Evolutionary conservation across 2,888 invertebrate genomes (phyloP).

Genomic region (Lottia gigantea): DNA sequence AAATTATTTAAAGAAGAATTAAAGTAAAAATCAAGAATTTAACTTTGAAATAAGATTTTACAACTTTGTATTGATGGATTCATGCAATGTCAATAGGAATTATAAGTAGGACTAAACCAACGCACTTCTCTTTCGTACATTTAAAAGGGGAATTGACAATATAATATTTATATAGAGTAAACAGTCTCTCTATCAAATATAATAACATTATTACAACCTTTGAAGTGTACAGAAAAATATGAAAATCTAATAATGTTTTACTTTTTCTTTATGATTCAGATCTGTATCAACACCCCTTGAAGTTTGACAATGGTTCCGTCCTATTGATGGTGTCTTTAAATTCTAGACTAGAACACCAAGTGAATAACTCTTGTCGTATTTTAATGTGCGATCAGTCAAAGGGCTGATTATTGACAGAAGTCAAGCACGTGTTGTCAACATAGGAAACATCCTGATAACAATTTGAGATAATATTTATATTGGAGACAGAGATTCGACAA

Average conservation of each 20-base stretch:
- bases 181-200: neutral
- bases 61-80: no score
- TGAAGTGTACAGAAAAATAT: slow-evolving; percentile 3
- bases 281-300: neutral
- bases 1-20: no score
- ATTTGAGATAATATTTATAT: no score
- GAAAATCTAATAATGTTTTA: slow-evolving; percentile 8
- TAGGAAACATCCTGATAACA: neutral
- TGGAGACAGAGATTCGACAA: neutral
- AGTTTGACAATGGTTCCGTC: slow-evolving; percentile 1
- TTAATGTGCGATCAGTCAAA: slow-evolving; percentile 5
- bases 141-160: neutral
- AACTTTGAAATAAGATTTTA: no score
- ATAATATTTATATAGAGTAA: slow-evolving; percentile 5
- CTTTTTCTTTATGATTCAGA: neutral
- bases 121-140: no score
- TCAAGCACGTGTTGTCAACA: slow-evolving; percentile 6
- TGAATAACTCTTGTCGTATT: neutral
- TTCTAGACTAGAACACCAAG: neutral
- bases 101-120: no score
- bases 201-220: slow-evolving; percentile 9
- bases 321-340: slow-evolving; percentile 10
- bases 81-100: no score
- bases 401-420: slow-evolving; percentile 3
- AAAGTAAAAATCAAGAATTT: no score